Conservation (phyloP, 2,888 invertebrate genomes). For the Coelogynopora nodosa region DNA sequence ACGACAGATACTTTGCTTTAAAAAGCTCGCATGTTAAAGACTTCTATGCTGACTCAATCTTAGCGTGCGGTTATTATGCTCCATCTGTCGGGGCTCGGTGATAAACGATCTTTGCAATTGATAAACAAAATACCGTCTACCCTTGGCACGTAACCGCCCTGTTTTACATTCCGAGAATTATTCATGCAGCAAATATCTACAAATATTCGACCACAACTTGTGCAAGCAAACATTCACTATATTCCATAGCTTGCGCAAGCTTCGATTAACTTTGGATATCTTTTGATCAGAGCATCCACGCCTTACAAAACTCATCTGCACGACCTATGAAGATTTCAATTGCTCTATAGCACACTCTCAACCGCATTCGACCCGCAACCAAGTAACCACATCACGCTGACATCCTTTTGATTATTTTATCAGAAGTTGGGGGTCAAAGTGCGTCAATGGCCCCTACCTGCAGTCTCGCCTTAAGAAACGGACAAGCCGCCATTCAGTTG, state of each 20-base stretch:
- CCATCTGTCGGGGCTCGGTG: neutral
- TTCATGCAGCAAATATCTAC: neutral
- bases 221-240: neutral
- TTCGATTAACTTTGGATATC: neutral
- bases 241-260: neutral
- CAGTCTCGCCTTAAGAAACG: slow-evolving; percentile 35
- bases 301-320: neutral
- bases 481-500: slow-evolving; percentile 11
- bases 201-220: neutral
- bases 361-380: neutral
- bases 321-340: no score
- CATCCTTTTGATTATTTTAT: slow-evolving; percentile 33
- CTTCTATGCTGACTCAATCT: neutral
- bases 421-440: slow-evolving; percentile 47
- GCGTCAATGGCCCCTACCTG: slow-evolving; percentile 42
- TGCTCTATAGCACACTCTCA: neutral
- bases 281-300: neutral
- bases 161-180: neutral
- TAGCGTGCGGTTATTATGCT: neutral
- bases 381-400: neutral
- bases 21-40: neutral
- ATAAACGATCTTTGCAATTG: neutral
- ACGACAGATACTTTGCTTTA: neutral
- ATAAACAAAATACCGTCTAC: neutral
- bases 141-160: neutral